Evolutionary conservation across 1,140 invertebrate genomes (phyloP).

Genomic region (Papilio machaon): DNA sequence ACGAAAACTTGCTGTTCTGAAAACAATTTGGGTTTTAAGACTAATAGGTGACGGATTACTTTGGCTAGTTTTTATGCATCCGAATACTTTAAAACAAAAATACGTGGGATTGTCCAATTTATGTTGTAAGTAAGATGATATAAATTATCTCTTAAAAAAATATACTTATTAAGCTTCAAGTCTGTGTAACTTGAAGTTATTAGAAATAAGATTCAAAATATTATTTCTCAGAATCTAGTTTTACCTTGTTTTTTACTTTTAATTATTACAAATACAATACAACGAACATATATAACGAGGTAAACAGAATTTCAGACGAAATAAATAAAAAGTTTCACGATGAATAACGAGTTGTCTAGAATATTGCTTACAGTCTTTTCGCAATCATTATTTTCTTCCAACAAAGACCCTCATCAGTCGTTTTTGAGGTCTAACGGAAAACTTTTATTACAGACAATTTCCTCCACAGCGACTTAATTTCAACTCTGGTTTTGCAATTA

Average conservation of each 20-base stretch:
- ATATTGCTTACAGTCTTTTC: slow-evolving; percentile 18
- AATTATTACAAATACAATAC: neutral
- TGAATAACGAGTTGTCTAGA: slow-evolving; percentile 17
- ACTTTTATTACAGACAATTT: slow-evolving; percentile 36
- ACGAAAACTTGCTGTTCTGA: neutral
- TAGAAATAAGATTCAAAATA: too few species aligned
- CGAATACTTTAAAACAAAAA: neutral
- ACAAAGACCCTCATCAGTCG: slow-evolving; percentile 32
- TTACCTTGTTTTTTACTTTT: neutral
- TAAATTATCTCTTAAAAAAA: too few species aligned
- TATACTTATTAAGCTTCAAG: too few species aligned
- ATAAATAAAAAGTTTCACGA: neutral
- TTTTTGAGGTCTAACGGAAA: slow-evolving; percentile 27
- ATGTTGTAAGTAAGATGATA: too few species aligned
- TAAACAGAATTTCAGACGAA: neutral
- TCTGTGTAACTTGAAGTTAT: too few species aligned
- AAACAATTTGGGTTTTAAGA: neutral
- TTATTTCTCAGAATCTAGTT: neutral
- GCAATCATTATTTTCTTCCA: slow-evolving; percentile 33
- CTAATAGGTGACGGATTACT: too few species aligned
- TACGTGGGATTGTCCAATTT: too few species aligned
- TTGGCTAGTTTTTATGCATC: neutral
- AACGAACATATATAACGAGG: neutral
- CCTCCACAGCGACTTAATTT: slow-evolving; percentile 18
- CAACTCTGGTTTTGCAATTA: neutral